Evolutionary conservation across 2,113 vertebrate genomes (phyloP).

Genomic region (Piaya cayana): DNA sequence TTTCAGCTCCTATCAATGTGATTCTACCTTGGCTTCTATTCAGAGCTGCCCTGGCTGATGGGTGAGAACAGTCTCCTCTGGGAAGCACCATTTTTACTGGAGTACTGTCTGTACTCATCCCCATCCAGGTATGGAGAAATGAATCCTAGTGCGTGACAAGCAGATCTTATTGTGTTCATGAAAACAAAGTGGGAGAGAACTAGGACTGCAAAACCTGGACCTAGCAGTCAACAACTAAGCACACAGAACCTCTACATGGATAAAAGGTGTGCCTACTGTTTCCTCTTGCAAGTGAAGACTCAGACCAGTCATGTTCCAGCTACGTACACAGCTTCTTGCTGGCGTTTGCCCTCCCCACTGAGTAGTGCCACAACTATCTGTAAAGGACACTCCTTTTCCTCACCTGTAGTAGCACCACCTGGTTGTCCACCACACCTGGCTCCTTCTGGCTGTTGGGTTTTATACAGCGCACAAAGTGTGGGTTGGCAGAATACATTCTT

Average conservation of each 20-base stretch:
- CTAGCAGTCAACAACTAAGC: neutral
- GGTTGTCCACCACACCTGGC: slow-evolving; percentile 66
- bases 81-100: neutral
- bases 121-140: neutral
- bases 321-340: neutral
- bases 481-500: slow-evolving; percentile 78
- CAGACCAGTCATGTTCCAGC: neutral
- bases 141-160: neutral
- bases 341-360: neutral
- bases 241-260: neutral
- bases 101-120: neutral
- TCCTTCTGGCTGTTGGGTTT: slow-evolving; percentile 78
- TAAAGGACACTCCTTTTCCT: neutral
- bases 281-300: neutral
- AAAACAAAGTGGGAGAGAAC: neutral
- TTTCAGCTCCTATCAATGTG: neutral
- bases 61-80: neutral
- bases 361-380: neutral
- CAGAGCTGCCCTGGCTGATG: neutral
- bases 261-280: neutral
- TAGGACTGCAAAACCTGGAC: neutral
- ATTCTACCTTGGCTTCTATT: neutral
- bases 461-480: slow-evolving; percentile 80
- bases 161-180: neutral
- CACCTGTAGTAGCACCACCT: slow-evolving; percentile 78